These are phyloP conservation scores for Meghimatium bilineatum DNA, from an alignment of 2,888 invertebrate species.

Conservation along the genomic window DNA sequence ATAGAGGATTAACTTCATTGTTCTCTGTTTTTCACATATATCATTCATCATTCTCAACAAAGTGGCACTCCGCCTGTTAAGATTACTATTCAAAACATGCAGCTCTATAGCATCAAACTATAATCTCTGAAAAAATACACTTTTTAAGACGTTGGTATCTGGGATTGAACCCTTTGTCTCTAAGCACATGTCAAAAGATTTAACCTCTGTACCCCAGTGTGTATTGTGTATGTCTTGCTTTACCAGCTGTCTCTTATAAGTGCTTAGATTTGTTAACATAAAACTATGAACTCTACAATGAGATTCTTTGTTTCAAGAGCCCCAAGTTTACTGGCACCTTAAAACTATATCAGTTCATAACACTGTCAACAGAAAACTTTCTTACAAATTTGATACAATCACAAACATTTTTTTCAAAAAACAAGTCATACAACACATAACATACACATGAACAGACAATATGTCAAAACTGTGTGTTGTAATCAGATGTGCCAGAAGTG, in stretches of 20 bases:
- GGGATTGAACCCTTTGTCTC: too few species aligned
- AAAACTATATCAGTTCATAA: background rate
- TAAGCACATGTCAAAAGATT: too few species aligned
- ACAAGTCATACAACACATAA: background rate
- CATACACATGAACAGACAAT: background rate
- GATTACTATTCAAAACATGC: too few species aligned
- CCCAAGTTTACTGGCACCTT: background rate
- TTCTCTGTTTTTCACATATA: too few species aligned
- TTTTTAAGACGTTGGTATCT: too few species aligned
- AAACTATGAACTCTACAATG: background rate
- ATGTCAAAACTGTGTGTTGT: constrained; percentile 28
- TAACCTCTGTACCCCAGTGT: too few species aligned
- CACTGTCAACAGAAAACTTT: background rate
- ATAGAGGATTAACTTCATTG: too few species aligned
- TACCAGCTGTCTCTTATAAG: background rate
- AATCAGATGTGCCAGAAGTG: constrained; percentile 46
- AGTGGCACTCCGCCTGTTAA: too few species aligned
- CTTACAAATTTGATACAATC: background rate
- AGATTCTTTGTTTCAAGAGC: background rate
- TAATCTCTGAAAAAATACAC: too few species aligned
- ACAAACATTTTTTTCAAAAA: background rate
- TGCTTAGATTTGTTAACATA: background rate
- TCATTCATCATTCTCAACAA: too few species aligned
- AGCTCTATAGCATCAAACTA: too few species aligned
- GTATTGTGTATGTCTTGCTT: too few species aligned